These are phyloP conservation scores for Typhlichthys eigenmanni DNA, from an alignment of 2,797 vertebrate species.

Conservation along the genomic window DNA sequence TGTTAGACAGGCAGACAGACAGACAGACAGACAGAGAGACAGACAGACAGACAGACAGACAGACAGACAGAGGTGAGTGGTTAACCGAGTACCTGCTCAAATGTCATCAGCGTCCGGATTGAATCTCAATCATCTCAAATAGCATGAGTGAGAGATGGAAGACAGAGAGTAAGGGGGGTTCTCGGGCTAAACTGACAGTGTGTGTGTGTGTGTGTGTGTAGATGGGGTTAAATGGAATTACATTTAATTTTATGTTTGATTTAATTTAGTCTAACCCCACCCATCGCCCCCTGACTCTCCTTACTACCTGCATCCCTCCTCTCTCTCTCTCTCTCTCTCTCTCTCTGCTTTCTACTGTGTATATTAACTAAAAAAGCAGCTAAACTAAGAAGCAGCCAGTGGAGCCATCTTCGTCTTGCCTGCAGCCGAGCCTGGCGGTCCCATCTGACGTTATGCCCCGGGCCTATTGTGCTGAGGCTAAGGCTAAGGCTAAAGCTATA, in stretches of 20 bases:
- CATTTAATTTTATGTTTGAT: conserved; percentile 66
- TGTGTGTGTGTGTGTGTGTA: neutral
- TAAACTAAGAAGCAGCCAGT: conserved; percentile 46
- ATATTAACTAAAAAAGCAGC: conserved; percentile 48
- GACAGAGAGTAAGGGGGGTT: conserved; percentile 14
- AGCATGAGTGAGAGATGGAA: conserved; percentile 31
- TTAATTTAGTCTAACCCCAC: conserved; percentile 37
- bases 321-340: neutral
- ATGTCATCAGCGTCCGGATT: conserved; percentile 66
- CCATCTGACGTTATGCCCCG: conserved; percentile 61
- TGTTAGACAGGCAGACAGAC: conserved; percentile 3
- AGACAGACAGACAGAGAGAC: conserved; percentile 14
- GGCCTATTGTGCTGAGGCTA: conserved; percentile 61
- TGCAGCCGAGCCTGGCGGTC: conserved; percentile 1
- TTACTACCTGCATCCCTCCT: neutral
- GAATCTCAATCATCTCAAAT: conserved; percentile 68
- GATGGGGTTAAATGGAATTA: conserved; percentile 43
- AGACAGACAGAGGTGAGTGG: conserved; percentile 12
- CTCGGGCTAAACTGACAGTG: conserved; percentile 66
- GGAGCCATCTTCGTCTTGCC: conserved; percentile 47
- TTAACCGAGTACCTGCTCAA: conserved; percentile 53
- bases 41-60: conserved; percentile 36
- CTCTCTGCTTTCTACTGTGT: conserved; percentile 47
- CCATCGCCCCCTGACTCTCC: neutral
- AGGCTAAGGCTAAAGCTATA: conserved; percentile 18